Evolutionary conservation across 2,113 vertebrate species (phyloP), one percentile per base, ranked within the genome.

Genomic region (Channa argus): DNA sequence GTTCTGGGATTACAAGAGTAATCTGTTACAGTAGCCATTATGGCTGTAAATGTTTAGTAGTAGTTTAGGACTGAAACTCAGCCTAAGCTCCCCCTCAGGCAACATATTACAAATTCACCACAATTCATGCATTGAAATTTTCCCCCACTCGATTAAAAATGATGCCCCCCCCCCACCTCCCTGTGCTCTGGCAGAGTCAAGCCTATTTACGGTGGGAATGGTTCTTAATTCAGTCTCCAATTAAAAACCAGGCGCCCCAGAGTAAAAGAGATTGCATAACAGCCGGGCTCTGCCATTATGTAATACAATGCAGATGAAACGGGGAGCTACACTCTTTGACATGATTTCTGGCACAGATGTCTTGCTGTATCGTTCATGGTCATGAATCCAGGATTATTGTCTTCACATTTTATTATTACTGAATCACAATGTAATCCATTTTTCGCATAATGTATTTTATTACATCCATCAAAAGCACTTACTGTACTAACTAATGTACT

Each of bases 251-350:
- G 66, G 80, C 72, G 70, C 69, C 70, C 80, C 64, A 38, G 62
- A 65, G 74, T 74, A 74, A 11, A 53, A 59, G 58, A 24, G 63
- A 77, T 91, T 87, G 70, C 69, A 38, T 88, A 92, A 92, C 33
- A 6, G 44, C 56, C 56, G 6, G 33, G 47, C 68, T 71, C 55
- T 3, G 72, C 43, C 62, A 43, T 87, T 87, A 85, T 73, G 72
- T 86, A 89, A 90, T 49, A 12, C 62, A 49, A 63, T 63, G 70
- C 84, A 78, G 76, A 81, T 61, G 80, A 85, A 82, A 74, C 3
- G 4, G 67, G 41, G 71, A 47, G 52, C 77, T 15, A 12, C 63
- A 13, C 64, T 49, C 49, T 74, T 61, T 71, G 74, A 79, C 77
- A 51, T 64, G 50, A 84, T 70, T 67, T 63, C 51, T 53, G 62